These are phyloP conservation scores for Hirudinaria manillensis DNA, from an alignment of 2,888 invertebrate species.

Conservation along the genomic window DNA sequence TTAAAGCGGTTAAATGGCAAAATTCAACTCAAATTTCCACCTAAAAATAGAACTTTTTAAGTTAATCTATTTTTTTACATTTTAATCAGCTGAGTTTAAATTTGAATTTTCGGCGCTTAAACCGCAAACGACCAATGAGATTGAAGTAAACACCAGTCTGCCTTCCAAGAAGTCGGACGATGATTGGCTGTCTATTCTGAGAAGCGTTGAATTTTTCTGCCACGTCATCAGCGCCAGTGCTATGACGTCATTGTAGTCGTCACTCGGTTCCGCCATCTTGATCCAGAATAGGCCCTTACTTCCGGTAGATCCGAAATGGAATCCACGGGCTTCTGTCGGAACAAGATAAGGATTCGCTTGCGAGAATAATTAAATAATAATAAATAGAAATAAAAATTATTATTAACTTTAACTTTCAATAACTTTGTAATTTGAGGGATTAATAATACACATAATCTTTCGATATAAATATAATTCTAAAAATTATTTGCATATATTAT, in stretches of 20 bases:
- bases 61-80: too few species aligned
- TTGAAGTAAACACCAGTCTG: conserved; percentile 42
- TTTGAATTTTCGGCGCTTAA: neutral
- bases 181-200: conserved; percentile 45
- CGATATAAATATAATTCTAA: too few species aligned
- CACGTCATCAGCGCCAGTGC: conserved; percentile 52
- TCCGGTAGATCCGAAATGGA: conserved; percentile 43
- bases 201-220: conserved; percentile 45
- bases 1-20: too few species aligned
- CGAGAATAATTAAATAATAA: neutral
- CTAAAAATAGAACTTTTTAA: neutral
- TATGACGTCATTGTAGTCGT: conserved; percentile 44
- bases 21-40: neutral
- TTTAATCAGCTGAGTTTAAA: neutral
- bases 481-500: too few species aligned
- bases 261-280: conserved; percentile 36
- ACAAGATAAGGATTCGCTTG: neutral
- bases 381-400: neutral
- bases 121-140: neutral
- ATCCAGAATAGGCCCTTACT: conserved; percentile 44
- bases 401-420: neutral
- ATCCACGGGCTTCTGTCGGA: conserved; percentile 45
- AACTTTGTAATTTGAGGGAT: neutral
- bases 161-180: conserved; percentile 48
- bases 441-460: neutral